phyloP scores from a whole-genome alignment of 2,113 vertebrate species.

The Tursiops truncatus region DNA sequence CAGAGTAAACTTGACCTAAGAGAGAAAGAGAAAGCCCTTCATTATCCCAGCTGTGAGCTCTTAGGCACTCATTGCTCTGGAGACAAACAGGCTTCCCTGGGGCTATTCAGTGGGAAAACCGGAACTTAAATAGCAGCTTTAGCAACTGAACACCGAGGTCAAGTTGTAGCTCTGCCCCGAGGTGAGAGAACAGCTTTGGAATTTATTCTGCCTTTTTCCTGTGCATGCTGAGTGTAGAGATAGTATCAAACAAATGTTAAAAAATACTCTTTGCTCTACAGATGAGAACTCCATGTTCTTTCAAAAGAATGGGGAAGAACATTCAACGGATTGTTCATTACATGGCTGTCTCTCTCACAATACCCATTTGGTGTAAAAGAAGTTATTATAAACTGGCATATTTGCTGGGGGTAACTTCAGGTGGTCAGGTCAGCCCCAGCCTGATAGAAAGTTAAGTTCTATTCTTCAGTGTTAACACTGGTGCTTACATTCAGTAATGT shows the following conservation, averaged over 20 bases:
- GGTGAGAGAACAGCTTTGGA: background rate
- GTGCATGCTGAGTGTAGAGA: background rate
- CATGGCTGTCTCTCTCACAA: background rate
- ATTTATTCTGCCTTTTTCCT: background rate
- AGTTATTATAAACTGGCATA: background rate
- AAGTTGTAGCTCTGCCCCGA: background rate
- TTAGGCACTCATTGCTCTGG: background rate
- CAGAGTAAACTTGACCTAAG: background rate
- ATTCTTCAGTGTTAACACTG: background rate
- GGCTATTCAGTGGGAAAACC: background rate
- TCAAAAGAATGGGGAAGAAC: background rate
- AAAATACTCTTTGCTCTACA: background rate
- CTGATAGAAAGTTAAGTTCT: background rate
- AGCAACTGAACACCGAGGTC: background rate
- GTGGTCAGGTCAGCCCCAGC: background rate
- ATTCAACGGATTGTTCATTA: background rate
- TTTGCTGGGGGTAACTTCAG: background rate
- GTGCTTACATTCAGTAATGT: background rate
- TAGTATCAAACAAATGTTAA: conserved; percentile 11
- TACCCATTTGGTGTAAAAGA: background rate
- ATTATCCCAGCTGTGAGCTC: background rate
- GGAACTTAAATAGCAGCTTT: background rate
- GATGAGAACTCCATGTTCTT: conserved; percentile 30
- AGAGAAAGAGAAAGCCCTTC: background rate
- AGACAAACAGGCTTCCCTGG: background rate